Evolutionary conservation across 1,140 invertebrate species (phyloP).

Genomic region (Psilanteris sp.): DNA sequence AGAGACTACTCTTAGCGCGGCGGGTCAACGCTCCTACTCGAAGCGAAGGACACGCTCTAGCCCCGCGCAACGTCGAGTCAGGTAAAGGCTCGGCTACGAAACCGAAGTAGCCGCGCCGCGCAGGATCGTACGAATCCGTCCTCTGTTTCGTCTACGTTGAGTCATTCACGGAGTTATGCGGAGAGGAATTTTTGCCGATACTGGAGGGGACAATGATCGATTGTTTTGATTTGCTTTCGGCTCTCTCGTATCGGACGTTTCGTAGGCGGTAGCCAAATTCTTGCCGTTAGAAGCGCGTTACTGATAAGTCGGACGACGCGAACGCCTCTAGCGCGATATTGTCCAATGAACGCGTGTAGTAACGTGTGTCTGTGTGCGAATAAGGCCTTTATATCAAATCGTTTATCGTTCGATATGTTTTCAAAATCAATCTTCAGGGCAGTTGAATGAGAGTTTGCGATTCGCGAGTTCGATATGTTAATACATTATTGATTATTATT

Average conservation of each 20-base stretch:
- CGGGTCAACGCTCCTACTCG: conserved; percentile 53
- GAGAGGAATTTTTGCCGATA: conserved; percentile 14
- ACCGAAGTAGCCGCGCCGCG: conserved; percentile 24
- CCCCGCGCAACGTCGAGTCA: conserved; percentile 38
- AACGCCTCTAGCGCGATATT: no score
- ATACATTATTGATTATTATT: no score
- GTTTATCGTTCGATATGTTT: no score
- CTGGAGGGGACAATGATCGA: conserved; percentile 6
- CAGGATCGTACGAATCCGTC: conserved; percentile 39
- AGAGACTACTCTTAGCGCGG: conserved; percentile 30
- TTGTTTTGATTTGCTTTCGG: conserved; percentile 10
- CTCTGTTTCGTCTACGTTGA: conserved; percentile 48
- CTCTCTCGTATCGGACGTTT: neutral
- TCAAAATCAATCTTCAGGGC: no score
- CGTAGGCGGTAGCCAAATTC: neutral
- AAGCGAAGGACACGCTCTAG: conserved; percentile 55
- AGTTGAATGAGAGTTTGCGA: no score
- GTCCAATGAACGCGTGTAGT: no score
- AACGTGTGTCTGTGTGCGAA: no score
- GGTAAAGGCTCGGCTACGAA: conserved; percentile 46
- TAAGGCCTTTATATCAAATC: no score
- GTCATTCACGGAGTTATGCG: conserved; percentile 16
- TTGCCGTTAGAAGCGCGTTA: neutral
- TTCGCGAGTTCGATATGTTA: no score
- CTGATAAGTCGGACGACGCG: no score